Percentiles rank a stretch among this genome's conserved stretches.
phyloP scores from a whole-genome alignment of 92 coral and sea anemone genomes.

The Bergia sp. region DNA sequence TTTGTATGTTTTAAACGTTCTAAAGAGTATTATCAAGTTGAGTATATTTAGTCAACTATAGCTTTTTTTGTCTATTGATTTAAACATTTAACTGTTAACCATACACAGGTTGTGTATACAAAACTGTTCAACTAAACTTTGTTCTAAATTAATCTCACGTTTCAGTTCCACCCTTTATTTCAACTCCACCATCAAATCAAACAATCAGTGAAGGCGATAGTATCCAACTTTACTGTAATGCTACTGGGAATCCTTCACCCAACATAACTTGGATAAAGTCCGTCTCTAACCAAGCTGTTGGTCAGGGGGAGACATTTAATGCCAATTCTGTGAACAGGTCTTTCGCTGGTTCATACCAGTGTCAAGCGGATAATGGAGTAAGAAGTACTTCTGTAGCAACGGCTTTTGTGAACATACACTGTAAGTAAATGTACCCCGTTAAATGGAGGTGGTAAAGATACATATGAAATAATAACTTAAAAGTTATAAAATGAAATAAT shows the following conservation, averaged over 20 bases:
- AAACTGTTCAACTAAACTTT: not conserved
- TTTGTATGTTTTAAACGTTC: no score
- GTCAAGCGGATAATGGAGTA: conserved; percentile 33
- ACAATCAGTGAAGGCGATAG: conserved; percentile 6
- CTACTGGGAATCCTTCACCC: conserved; percentile 19
- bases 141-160: not conserved
- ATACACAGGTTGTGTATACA: not conserved
- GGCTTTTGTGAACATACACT: conserved; percentile 12
- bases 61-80: not conserved
- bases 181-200: conserved; percentile 8
- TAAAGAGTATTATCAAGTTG: no score
- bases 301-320: not conserved
- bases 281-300: not conserved
- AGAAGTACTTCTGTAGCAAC: not conserved
- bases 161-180: conserved; percentile 27
- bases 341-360: not conserved
- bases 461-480: not conserved
- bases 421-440: conserved; percentile 7
- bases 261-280: conserved; percentile 22
- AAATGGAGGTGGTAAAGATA: not conserved
- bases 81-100: no score
- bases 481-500: not conserved
- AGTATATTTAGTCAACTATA: no score
- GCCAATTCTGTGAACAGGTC: not conserved
- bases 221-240: conserved; percentile 29